phyloP scores from a whole-genome alignment of 2,888 invertebrate species.

The Exocentrus adspersus region DNA sequence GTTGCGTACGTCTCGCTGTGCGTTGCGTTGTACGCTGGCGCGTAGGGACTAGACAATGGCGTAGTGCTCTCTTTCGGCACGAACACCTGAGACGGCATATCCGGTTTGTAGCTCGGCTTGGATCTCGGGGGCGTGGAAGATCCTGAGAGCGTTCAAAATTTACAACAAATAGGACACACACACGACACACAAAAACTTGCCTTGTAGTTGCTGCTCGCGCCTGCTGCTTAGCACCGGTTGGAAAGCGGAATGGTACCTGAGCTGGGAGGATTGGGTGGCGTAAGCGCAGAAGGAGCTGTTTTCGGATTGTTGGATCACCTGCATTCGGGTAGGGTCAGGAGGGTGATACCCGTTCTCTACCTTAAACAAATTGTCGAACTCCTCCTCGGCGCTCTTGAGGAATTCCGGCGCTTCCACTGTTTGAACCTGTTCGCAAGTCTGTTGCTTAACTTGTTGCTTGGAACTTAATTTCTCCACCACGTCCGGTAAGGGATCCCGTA shows the following conservation, averaged over 20 bases:
- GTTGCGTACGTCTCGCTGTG: slow-evolving; percentile 39
- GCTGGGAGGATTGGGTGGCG: slow-evolving; percentile 43
- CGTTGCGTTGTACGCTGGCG: slow-evolving; percentile 46
- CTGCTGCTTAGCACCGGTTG: slow-evolving; percentile 33
- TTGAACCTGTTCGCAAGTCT: too few relatives aligned
- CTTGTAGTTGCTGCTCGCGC: slow-evolving; percentile 34
- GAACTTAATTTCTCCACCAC: slow-evolving; percentile 53
- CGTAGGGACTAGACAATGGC: slow-evolving; percentile 44
- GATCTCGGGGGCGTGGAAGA: slow-evolving; percentile 54
- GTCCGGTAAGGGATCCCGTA: slow-evolving; percentile 59
- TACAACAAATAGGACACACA: not conserved
- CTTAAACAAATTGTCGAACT: slow-evolving; percentile 58
- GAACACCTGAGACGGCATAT: slow-evolving; percentile 53
- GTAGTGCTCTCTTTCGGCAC: slow-evolving; percentile 56
- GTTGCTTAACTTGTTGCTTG: slow-evolving; percentile 5
- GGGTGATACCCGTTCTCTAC: slow-evolving; percentile 57
- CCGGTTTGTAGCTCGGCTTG: slow-evolving; percentile 56
- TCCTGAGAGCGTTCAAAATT: slow-evolving; percentile 37
- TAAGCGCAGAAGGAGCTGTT: slow-evolving; percentile 61
- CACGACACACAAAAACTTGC: slow-evolving; percentile 42
- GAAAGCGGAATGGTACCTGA: slow-evolving; percentile 34
- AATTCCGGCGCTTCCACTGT: too few relatives aligned
- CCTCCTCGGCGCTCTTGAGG: slow-evolving; percentile 55
- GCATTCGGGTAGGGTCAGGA: slow-evolving; percentile 46
- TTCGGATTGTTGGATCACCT: slow-evolving; percentile 51